Conservation (phyloP, 2,888 invertebrate species). For the Trichopria drosophilae region DNA sequence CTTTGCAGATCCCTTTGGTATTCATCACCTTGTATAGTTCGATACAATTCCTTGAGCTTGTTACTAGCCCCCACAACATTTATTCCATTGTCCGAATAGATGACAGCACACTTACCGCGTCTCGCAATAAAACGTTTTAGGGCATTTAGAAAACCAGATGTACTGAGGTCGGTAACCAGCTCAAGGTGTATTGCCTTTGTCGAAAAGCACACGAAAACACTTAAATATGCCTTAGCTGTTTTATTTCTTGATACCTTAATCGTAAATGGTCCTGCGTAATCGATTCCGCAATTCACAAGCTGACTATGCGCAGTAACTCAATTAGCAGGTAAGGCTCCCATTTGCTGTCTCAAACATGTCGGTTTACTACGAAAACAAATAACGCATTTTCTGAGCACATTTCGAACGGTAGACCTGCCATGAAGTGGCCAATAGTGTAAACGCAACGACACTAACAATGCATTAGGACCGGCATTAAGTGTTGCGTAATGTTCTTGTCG, state of each 20-base stretch:
- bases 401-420: background rate
- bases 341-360: background rate
- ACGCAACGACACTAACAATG: too few relatives aligned
- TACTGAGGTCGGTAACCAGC: too few relatives aligned
- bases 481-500: too few relatives aligned
- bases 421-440: background rate
- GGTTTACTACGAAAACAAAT: background rate
- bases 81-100: conserved; percentile 37
- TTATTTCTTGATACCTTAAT: conserved; percentile 19
- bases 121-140: conserved; percentile 35
- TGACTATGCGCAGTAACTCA: too few relatives aligned
- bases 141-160: too few relatives aligned
- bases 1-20: conserved; percentile 3
- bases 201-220: too few relatives aligned
- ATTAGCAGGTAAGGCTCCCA: conserved; percentile 6
- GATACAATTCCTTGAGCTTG: conserved; percentile 12
- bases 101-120: conserved; percentile 24
- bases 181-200: too few relatives aligned
- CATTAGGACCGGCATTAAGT: too few relatives aligned
- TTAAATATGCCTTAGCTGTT: too few relatives aligned
- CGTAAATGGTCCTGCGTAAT: conserved; percentile 17
- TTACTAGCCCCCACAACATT: conserved; percentile 36
- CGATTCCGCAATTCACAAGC: too few relatives aligned
- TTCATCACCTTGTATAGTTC: conserved; percentile 13
- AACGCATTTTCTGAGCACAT: too few relatives aligned